Conservation (phyloP, 2,797 vertebrate species). For the Pterois miles region DNA sequence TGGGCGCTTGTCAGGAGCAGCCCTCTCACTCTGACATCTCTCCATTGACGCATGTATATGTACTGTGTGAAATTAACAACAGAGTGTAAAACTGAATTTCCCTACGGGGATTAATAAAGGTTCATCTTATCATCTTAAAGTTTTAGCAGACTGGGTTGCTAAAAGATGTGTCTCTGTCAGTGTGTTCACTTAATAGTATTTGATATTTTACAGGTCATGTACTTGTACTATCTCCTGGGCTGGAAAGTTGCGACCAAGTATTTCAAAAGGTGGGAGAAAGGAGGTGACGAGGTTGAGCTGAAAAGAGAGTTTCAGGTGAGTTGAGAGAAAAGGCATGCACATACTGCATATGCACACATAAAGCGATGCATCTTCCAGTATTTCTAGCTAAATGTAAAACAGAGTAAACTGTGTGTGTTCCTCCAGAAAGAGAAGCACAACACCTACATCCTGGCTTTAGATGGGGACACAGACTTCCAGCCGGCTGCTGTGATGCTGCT, state of each 20-base stretch:
- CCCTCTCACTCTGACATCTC: no score
- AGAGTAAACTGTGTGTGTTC: not conserved
- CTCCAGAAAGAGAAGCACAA: slow-evolving; percentile 76
- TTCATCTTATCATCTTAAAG: no score
- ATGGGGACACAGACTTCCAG: slow-evolving; percentile 84
- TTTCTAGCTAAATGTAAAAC: not conserved
- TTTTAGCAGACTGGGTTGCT: not conserved
- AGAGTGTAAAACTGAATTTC: no score
- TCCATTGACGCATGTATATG: no score
- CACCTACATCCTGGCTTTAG: slow-evolving; percentile 81
- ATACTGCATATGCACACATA: not conserved
- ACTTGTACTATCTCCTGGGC: slow-evolving; percentile 78
- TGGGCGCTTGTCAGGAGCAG: no score
- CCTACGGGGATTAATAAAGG: no score
- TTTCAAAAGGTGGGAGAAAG: slow-evolving; percentile 18
- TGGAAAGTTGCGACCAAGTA: slow-evolving; percentile 72
- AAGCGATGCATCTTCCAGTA: not conserved
- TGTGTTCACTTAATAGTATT: not conserved
- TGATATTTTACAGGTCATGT: slow-evolving; percentile 75
- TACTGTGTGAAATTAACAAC: no score
- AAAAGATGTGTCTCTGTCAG: not conserved
- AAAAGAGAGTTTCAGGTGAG: slow-evolving; percentile 53
- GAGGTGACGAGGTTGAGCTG: not conserved
- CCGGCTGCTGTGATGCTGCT: slow-evolving; percentile 79
- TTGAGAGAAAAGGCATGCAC: not conserved